These are phyloP conservation scores for Platygyra sinensis DNA, from an alignment of 64 coral and sea anemone genomes.

Conservation along the genomic window DNA sequence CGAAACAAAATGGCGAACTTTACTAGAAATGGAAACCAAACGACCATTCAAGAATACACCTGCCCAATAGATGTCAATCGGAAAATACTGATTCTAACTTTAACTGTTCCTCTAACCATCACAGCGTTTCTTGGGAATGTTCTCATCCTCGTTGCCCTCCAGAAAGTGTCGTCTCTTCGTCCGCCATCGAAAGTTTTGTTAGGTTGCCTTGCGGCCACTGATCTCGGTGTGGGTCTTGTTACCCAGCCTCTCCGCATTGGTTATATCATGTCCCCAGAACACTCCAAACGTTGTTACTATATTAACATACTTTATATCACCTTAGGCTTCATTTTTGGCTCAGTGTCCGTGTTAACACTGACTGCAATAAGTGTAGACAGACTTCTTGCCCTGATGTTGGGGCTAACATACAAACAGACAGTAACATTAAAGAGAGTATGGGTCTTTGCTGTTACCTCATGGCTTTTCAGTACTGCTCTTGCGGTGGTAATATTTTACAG, in stretches of 20 bases:
- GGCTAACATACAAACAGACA: not conserved
- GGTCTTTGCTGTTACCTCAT: not conserved
- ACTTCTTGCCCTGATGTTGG: not conserved
- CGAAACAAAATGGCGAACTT: no score
- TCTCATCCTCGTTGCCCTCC: not conserved
- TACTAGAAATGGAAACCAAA: no score
- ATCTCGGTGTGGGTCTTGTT: not conserved
- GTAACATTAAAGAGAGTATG: not conserved
- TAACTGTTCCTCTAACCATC: not conserved
- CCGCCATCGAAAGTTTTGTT: not conserved
- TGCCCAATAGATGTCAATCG: no score
- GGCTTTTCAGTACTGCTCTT: not conserved
- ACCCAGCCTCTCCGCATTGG: not conserved
- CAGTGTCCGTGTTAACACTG: not conserved
- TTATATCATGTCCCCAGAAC: not conserved
- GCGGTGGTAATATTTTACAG: not conserved
- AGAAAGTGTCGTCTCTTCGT: not conserved
- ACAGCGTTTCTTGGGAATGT: not conserved
- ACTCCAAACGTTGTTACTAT: not conserved
- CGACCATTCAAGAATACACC: no score
- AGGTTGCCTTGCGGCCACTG: not conserved
- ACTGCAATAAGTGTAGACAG: conserved; percentile 1
- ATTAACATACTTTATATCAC: no score
- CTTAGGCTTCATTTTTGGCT: not conserved
- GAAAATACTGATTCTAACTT: no score